Evolutionary conservation across 1,140 invertebrate species (phyloP).

Genomic region (Drosophila quadrilineata): DNA sequence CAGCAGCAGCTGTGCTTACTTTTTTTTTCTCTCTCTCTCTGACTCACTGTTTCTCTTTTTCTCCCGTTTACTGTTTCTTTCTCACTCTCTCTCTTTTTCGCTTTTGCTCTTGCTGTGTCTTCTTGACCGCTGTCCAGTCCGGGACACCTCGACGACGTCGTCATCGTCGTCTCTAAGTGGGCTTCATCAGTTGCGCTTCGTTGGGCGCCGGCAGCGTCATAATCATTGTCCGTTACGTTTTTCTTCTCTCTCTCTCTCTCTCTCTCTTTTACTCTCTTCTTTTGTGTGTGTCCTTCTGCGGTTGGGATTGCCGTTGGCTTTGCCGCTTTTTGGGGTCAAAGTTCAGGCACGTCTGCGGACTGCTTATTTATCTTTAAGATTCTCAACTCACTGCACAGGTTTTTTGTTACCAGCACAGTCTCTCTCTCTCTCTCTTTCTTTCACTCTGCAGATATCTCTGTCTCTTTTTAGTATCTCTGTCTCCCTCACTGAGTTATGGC

Average conservation of each 20-base stretch:
- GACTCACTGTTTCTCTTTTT: too few relatives aligned
- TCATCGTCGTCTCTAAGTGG: slow-evolving; percentile 55
- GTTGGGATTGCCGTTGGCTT: slow-evolving; percentile 22
- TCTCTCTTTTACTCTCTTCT: too few relatives aligned
- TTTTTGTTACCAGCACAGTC: slow-evolving; percentile 27
- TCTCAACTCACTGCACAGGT: slow-evolving; percentile 70
- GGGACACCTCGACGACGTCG: slow-evolving; percentile 52
- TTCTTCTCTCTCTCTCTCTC: slow-evolving; percentile 20
- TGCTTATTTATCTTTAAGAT: slow-evolving; percentile 81
- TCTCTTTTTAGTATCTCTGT: too few relatives aligned
- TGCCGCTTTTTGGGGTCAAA: slow-evolving; percentile 65
- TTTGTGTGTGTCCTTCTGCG: slow-evolving; percentile 49
- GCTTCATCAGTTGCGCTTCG: slow-evolving; percentile 75
- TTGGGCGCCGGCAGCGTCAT: slow-evolving; percentile 59
- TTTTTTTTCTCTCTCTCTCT: slow-evolving; percentile 36
- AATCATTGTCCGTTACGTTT: slow-evolving; percentile 47
- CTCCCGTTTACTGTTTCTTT: too few relatives aligned
- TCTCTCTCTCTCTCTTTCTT: too few relatives aligned
- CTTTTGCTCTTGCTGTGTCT: slow-evolving; percentile 60
- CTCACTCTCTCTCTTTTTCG: too few relatives aligned
- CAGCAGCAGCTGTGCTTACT: slow-evolving; percentile 25
- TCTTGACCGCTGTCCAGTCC: slow-evolving; percentile 46
- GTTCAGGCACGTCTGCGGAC: slow-evolving; percentile 48
- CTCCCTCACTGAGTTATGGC: slow-evolving; percentile 59
- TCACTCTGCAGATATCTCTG: slow-evolving; percentile 11